Evolutionary conservation across 2,113 vertebrate species (phyloP).

Genomic region (Loxodonta africana): DNA sequence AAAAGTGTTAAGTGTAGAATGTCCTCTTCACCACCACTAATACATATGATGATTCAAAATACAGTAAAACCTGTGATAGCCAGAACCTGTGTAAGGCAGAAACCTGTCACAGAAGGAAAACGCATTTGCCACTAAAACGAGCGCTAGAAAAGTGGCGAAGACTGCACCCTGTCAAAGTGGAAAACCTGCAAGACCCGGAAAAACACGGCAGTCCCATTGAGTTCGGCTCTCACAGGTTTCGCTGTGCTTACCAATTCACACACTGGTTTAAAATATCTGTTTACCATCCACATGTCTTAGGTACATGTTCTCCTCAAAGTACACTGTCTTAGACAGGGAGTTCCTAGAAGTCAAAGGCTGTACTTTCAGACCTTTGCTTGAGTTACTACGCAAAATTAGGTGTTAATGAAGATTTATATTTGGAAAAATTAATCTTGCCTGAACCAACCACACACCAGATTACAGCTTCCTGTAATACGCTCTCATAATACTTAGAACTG

Average conservation of each 20-base stretch:
- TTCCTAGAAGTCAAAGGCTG: conserved; percentile 35
- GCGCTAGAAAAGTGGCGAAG: neutral
- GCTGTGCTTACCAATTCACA: neutral
- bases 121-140: neutral
- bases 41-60: conserved; percentile 36
- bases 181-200: neutral
- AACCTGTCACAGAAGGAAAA: neutral
- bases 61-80: neutral
- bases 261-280: neutral
- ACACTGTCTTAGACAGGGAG: neutral
- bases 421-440: conserved; percentile 66
- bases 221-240: neutral
- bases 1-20: neutral
- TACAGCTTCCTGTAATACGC: neutral
- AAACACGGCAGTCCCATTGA: neutral
- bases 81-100: neutral
- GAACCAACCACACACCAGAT: neutral
- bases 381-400: conserved; percentile 16
- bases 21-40: neutral
- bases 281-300: neutral
- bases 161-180: neutral
- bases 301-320: conserved; percentile 28
- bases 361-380: conserved; percentile 54
- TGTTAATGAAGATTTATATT: neutral
- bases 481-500: conserved; percentile 19